Percentiles rank a stretch among this genome's conserved stretches.
Evolutionary conservation across 2,888 invertebrate genomes (phyloP).

Genomic region (Cheilosia vulpina): DNA sequence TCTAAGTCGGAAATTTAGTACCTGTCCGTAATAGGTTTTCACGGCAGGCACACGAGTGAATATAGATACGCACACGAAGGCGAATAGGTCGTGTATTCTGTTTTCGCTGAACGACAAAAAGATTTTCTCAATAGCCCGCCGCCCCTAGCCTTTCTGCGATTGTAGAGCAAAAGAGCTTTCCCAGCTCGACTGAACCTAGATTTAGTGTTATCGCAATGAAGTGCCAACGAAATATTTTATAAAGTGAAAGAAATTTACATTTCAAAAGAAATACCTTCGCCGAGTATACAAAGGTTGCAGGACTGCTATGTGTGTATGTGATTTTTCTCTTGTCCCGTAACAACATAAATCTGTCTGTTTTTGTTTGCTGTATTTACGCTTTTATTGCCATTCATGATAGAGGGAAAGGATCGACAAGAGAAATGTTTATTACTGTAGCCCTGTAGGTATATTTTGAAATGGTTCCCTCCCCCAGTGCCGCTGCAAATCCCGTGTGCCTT

Average conservation of each 20-base stretch:
- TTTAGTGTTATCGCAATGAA: constrained; percentile 64
- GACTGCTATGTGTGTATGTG: constrained; percentile 9
- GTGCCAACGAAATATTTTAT: constrained; percentile 59
- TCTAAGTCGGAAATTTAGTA: constrained; percentile 72
- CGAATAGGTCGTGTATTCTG: constrained; percentile 47
- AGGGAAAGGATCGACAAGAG: constrained; percentile 65
- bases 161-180: neutral
- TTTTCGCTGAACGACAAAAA: constrained; percentile 49
- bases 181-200: constrained; percentile 24
- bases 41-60: constrained; percentile 16
- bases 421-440: constrained; percentile 55
- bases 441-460: constrained; percentile 21
- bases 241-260: constrained; percentile 70
- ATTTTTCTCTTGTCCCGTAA: constrained; percentile 14
- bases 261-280: constrained; percentile 59
- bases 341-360: constrained; percentile 51
- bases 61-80: constrained; percentile 25
- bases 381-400: constrained; percentile 48
- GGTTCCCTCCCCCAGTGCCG: neutral
- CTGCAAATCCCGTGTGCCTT: constrained; percentile 13
- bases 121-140: constrained; percentile 41
- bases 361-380: constrained; percentile 17
- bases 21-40: constrained; percentile 69
- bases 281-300: constrained; percentile 2
- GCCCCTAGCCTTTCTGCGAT: neutral